phyloP scores from a whole-genome alignment of 1,140 invertebrate genomes.

The Bombyx mandarina region DNA sequence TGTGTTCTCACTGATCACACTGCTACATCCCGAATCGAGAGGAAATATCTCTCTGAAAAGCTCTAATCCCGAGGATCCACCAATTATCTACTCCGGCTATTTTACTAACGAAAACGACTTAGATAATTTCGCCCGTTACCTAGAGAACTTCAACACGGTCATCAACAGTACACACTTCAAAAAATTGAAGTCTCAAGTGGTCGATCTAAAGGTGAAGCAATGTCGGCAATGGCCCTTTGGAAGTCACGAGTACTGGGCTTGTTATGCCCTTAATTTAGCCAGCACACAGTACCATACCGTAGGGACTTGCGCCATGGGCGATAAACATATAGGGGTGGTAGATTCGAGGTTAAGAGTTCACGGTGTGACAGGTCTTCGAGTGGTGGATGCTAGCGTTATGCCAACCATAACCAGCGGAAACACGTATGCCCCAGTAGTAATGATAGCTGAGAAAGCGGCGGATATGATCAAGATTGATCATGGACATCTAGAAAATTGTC shows the following conservation, averaged over 20 bases:
- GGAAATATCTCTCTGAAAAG: slow-evolving; percentile 82
- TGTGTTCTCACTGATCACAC: slow-evolving; percentile 84
- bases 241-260: slow-evolving; percentile 76
- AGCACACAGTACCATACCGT: slow-evolving; percentile 43
- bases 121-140: slow-evolving; percentile 81
- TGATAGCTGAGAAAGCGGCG: slow-evolving; percentile 78
- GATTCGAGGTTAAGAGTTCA: slow-evolving; percentile 56
- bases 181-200: slow-evolving; percentile 49
- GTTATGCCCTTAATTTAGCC: slow-evolving; percentile 36
- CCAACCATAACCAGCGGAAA: slow-evolving; percentile 30
- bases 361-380: slow-evolving; percentile 57
- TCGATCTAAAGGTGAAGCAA: slow-evolving; percentile 47
- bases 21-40: slow-evolving; percentile 81
- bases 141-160: slow-evolving; percentile 74
- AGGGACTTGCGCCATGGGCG: slow-evolving; percentile 74
- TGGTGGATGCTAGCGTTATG: slow-evolving; percentile 38
- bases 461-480: slow-evolving; percentile 73
- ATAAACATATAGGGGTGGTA: slow-evolving; percentile 70
- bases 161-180: slow-evolving; percentile 69
- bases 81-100: slow-evolving; percentile 91
- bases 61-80: slow-evolving; percentile 86
- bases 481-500: not conserved
- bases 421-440: slow-evolving; percentile 45
- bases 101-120: slow-evolving; percentile 82
- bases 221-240: slow-evolving; percentile 73